Percentiles rank a stretch among this genome's conserved stretches.
Conservation (phyloP, 2,797 vertebrate species). For the Lepus oiostolus region DNA sequence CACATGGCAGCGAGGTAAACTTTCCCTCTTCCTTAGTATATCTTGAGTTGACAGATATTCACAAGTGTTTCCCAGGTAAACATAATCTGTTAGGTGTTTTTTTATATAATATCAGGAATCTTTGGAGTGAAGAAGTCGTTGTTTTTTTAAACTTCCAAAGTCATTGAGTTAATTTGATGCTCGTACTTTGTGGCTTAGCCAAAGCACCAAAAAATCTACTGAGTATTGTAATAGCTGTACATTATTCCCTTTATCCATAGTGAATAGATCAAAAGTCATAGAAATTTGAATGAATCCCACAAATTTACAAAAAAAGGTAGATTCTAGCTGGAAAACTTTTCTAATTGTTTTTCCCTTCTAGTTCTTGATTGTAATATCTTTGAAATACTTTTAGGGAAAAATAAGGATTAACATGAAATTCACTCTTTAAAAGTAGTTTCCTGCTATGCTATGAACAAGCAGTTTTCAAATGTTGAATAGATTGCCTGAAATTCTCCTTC, state of each 20-base stretch:
- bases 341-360: slow-evolving; percentile 38
- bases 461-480: slow-evolving; percentile 57
- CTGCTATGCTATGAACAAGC: slow-evolving; percentile 4
- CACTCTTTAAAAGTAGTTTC: not conserved
- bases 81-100: slow-evolving; percentile 7
- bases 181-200: slow-evolving; percentile 32
- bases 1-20: slow-evolving; percentile 64
- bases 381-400: not conserved
- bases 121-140: slow-evolving; percentile 17
- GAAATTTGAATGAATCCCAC: not conserved
- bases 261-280: slow-evolving; percentile 49
- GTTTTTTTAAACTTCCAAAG: slow-evolving; percentile 48
- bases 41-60: slow-evolving; percentile 36
- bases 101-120: not conserved
- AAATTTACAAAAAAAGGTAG: slow-evolving; percentile 45
- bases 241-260: not conserved
- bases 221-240: not conserved
- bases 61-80: not conserved
- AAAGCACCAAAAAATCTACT: not conserved
- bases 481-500: slow-evolving; percentile 43
- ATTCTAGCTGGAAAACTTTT: slow-evolving; percentile 50
- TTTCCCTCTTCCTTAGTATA: not conserved
- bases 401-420: slow-evolving; percentile 32
- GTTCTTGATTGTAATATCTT: slow-evolving; percentile 62
- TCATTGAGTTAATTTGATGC: slow-evolving; percentile 56